Evolutionary conservation across 1,140 invertebrate genomes (phyloP).

Genomic region (Pseudomyrmex flavicornis): DNA sequence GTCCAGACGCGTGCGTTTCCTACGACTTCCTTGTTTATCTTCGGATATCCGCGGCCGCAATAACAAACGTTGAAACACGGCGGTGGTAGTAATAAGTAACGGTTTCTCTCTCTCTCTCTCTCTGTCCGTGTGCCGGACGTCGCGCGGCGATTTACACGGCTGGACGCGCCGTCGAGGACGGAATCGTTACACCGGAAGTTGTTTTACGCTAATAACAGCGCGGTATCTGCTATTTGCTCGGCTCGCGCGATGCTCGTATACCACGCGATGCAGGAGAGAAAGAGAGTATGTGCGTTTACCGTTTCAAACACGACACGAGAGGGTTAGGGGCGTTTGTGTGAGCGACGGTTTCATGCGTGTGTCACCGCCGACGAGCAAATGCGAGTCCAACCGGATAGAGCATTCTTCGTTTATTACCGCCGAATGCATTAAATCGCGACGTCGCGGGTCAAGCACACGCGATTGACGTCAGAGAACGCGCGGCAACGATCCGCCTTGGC

Average conservation of each 20-base stretch:
- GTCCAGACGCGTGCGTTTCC: neutral
- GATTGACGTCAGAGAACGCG: conserved; percentile 45
- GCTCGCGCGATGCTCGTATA: neutral
- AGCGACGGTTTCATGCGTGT: neutral
- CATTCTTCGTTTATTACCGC: conserved; percentile 50
- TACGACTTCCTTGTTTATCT: neutral
- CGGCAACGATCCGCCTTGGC: conserved; percentile 2
- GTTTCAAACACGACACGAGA: neutral
- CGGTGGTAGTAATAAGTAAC: conserved; percentile 30
- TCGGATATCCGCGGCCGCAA: neutral
- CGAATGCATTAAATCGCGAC: conserved; percentile 59
- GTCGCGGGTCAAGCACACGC: conserved; percentile 49
- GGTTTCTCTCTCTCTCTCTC: neutral
- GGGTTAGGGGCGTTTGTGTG: neutral
- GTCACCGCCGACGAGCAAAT: neutral
- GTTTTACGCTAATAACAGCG: conserved; percentile 51
- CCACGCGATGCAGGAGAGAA: neutral
- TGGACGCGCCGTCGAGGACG: conserved; percentile 31
- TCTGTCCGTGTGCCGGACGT: neutral
- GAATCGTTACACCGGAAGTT: conserved; percentile 65
- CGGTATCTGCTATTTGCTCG: conserved; percentile 29
- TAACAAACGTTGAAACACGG: neutral
- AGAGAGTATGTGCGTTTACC: conserved; percentile 15
- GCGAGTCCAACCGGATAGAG: conserved; percentile 45
- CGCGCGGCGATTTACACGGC: conserved; percentile 48